phyloP scores from a whole-genome alignment of 2,888 invertebrate species.

The Macropis europaea region DNA sequence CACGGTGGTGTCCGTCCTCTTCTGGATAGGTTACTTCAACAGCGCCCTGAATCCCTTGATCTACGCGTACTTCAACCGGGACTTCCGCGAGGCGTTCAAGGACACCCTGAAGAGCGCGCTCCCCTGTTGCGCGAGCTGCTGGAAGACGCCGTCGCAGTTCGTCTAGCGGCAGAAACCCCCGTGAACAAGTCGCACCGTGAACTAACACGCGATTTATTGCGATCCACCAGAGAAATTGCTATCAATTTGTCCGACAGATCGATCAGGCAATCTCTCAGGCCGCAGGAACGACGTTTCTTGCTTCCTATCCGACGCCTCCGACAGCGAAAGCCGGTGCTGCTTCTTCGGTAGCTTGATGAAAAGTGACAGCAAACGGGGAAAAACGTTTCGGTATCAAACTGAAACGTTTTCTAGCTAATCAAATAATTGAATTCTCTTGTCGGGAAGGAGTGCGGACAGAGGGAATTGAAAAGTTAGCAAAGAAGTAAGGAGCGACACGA shows the following conservation, averaged over 20 bases:
- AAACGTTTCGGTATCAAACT: too few species aligned
- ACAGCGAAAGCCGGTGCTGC: too few species aligned
- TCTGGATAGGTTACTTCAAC: constrained; percentile 99
- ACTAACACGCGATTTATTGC: neutral
- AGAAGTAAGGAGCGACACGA: too few species aligned
- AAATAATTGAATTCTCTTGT: too few species aligned
- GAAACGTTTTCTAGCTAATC: too few species aligned
- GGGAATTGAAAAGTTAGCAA: too few species aligned
- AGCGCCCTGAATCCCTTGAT: constrained; percentile 96
- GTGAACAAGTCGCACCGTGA: constrained; percentile 30
- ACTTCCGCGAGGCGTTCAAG: constrained; percentile 97
- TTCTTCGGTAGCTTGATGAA: too few species aligned
- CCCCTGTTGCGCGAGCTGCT: constrained; percentile 90
- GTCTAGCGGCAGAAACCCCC: constrained; percentile 79
- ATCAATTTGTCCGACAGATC: constrained; percentile 2
- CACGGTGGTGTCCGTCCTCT: constrained; percentile 85
- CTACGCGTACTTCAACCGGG: constrained; percentile 97
- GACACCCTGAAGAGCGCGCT: constrained; percentile 92
- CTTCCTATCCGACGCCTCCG: neutral
- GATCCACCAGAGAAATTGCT: constrained; percentile 9
- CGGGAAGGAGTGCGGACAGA: too few species aligned
- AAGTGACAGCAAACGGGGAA: too few species aligned
- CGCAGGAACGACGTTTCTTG: neutral
- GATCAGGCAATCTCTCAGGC: neutral
- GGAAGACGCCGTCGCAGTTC: constrained; percentile 85